Base-by-base conservation (phyloP, 2,797 vertebrate species). In the Astyanax mexicanus region DNA sequence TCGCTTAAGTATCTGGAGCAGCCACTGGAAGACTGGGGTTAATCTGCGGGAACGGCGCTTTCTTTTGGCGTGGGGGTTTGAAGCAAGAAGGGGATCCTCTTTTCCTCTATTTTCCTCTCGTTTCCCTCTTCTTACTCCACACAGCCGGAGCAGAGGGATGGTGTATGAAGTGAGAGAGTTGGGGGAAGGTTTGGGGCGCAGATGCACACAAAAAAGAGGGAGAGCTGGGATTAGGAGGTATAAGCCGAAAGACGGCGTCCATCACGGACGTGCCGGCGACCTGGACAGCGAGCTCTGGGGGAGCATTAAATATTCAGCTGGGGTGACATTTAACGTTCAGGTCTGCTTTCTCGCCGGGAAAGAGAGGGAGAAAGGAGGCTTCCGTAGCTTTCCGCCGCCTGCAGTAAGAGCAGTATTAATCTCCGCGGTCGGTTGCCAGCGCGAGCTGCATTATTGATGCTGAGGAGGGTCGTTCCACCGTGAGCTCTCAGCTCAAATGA, bases 21-120 rank as follows among this genome's bases (percentile, higher is more conserved):
- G 84, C 8, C 75, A 84, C 84, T 87, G 87, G 12, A 75, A 76
- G 87, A 88, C 82, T 89, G 77, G 86, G 84, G 71, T 84, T 92
- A 90, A 92, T 91, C 90, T 89, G 60, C 58, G 81, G 89, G 86
- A 82, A 87, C 78, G 40, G 29, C 54, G 25, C 75, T 58, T 82
- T 78, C 85, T 77, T 70, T 2, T 54, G 72, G 47, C 81, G 78
- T 61, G 65, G 27, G 44, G 38, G 27, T 15, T 1, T n/a, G 51
- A 38, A 52, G 58, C 21, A 64, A 70, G 37, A 69, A 65, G 68
- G 64, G 6, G 12, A 55, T 45, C 52, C 9, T 6, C 6, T 21
- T n/a, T n/a, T n/a, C n/a, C n/a, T n/a, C n/a, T n/a, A n/a, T n/a
- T n/a, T n/a, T n/a, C n/a, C 29, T 9, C 35, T 21, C 27, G 66